Evolutionary conservation across 2,113 vertebrate species (phyloP).

Genomic region (Dicentrarchus labrax): DNA sequence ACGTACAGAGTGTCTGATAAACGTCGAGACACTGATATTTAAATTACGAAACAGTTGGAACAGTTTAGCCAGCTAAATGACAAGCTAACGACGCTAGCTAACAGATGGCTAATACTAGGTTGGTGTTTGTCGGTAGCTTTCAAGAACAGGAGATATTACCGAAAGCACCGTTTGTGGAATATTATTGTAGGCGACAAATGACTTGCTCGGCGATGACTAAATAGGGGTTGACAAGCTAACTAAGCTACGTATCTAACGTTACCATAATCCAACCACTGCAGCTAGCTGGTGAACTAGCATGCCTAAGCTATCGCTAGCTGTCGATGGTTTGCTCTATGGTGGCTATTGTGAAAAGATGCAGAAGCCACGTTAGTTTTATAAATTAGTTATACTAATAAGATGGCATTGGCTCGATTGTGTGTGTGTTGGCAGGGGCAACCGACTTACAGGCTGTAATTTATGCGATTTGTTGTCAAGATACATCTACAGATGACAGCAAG

Average conservation of each 20-base stretch:
- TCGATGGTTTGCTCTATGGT: slow-evolving; percentile 29
- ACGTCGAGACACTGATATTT: not conserved
- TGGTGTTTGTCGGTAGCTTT: not conserved
- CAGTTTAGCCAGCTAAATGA: slow-evolving; percentile 49
- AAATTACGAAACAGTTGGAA: not conserved
- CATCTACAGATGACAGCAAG: slow-evolving; percentile 29
- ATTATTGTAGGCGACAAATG: rapidly evolving
- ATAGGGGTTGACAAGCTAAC: slow-evolving; percentile 8
- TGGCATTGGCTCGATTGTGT: not conserved
- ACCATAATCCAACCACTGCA: slow-evolving; percentile 33
- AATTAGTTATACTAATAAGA: not conserved
- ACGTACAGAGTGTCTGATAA: not conserved
- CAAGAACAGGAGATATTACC: not conserved
- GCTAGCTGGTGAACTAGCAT: slow-evolving; percentile 51
- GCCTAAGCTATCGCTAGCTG: slow-evolving; percentile 59
- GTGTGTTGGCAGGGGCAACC: not conserved
- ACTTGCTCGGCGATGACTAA: rapidly evolving
- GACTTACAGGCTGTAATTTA: not conserved
- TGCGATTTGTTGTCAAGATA: slow-evolving; percentile 38
- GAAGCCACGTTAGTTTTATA: not conserved
- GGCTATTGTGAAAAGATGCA: slow-evolving; percentile 8
- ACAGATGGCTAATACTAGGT: slow-evolving; percentile 44
- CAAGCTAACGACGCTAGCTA: slow-evolving; percentile 63
- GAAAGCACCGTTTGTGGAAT: not conserved
- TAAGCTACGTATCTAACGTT: not conserved